These are phyloP conservation scores for Pseudomugil gertrudae DNA, from an alignment of 2,797 vertebrate species.

Conservation along the genomic window DNA sequence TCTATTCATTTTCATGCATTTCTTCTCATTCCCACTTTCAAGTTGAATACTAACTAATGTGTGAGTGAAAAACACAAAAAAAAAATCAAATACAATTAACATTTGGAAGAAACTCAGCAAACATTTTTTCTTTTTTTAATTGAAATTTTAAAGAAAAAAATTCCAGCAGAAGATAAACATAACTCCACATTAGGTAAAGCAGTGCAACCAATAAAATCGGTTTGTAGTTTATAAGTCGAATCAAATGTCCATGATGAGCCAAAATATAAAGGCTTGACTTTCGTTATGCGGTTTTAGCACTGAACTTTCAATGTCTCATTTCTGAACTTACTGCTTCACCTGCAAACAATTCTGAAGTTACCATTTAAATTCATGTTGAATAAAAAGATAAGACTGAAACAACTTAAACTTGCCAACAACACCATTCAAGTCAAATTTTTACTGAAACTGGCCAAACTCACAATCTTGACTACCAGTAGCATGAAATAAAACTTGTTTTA, in stretches of 20 bases:
- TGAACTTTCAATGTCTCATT: conserved; percentile 6
- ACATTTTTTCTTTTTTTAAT: conserved; percentile 50
- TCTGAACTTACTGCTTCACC: conserved; percentile 42
- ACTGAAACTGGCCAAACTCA: conserved; percentile 32
- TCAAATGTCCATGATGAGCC: conserved; percentile 15
- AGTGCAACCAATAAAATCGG: conserved; percentile 55
- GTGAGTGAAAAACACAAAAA: conserved; percentile 14
- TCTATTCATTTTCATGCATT: background rate
- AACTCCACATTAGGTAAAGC: conserved; percentile 66
- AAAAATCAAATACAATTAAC: background rate
- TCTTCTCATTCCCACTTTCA: background rate
- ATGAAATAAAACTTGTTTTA: conserved; percentile 25
- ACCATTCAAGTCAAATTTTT: conserved; percentile 33
- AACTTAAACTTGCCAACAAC: conserved; percentile 25
- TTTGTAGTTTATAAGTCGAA: conserved; percentile 37
- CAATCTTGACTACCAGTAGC: conserved; percentile 26
- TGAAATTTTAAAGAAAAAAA: conserved; percentile 68
- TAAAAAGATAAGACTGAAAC: conserved; percentile 47
- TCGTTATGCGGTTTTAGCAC: conserved; percentile 7
- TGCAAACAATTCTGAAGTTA: conserved; percentile 30
- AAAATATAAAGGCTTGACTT: conserved; percentile 8
- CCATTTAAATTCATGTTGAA: conserved; percentile 27
- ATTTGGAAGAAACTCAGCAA: conserved; percentile 13
- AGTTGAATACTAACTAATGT: conserved; percentile 30
- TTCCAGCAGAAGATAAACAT: conserved; percentile 67